Conservation (phyloP, 2,888 invertebrate species). For the Prenolepis imparis region DNA sequence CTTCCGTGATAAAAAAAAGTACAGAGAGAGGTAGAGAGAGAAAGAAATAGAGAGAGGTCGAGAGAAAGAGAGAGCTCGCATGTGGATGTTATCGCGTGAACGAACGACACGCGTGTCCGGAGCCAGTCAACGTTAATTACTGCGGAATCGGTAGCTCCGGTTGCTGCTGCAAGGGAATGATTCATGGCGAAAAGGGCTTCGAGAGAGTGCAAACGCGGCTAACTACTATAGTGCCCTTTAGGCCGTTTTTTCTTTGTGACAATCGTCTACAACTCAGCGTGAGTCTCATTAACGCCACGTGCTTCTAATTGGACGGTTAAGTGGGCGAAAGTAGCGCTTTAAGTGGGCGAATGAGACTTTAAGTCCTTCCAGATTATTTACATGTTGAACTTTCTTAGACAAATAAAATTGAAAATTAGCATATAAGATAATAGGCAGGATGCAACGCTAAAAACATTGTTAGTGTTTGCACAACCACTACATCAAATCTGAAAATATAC, state of each 20-base stretch:
- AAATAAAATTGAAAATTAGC: conserved; percentile 18
- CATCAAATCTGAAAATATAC: background rate
- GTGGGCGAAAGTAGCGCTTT: background rate
- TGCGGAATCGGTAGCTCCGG: conserved; percentile 63
- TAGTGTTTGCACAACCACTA: background rate
- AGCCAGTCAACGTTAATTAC: conserved; percentile 75
- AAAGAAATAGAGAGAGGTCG: background rate
- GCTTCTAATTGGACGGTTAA: conserved; percentile 39
- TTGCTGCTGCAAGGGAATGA: conserved; percentile 69
- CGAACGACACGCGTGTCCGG: conserved; percentile 68
- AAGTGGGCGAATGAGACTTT: background rate
- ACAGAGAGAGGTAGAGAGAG: background rate
- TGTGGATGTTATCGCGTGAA: conserved; percentile 56
- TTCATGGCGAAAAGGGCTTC: conserved; percentile 69
- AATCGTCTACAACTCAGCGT: conserved; percentile 18
- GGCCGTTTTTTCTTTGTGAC: conserved; percentile 62
- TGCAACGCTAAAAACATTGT: conserved; percentile 3
- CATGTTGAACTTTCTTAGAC: background rate
- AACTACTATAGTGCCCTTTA: conserved; percentile 29
- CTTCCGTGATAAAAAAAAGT: conserved; percentile 23
- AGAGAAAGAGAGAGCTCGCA: background rate
- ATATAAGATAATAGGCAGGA: background rate
- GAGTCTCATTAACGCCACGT: conserved; percentile 45
- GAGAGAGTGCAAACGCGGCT: conserved; percentile 57
- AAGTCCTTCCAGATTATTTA: background rate